Evolutionary conservation across 2,113 vertebrate species (phyloP), one percentile per base, ranked within the genome.

Genomic region (Manacus vitellinus): DNA sequence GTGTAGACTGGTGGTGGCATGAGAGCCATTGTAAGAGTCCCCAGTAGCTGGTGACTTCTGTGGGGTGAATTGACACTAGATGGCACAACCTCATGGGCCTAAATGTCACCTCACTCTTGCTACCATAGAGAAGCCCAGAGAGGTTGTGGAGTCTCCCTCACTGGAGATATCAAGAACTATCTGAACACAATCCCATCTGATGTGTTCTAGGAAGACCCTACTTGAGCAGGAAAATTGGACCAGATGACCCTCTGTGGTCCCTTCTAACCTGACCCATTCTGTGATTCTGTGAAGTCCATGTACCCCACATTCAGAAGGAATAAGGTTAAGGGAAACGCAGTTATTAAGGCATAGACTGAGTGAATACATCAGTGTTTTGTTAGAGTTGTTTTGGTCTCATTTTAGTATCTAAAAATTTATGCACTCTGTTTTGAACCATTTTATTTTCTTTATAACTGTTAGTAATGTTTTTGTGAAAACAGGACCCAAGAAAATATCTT

Each of bases 131-230:
- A 44, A 74, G 11, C 21, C 18, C n/a, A 35, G 46, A 44, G 28
- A 61, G 31, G 6, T 0, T 62, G 30, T 76, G 35, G 30, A 83
- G 9, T 23, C 9, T 84, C 41, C 41, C 15, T 33, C 41, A 35
- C 43, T 49, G 55, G 35, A 28, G 30, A 62, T 62, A 27, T 2
- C 9, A 5, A 19, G 41, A 62, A 15, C 5, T 2, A 0, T 1
- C 31, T 14, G 55, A 18, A 2, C 35, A 63, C 22, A 20, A 9
- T 20, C 6, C 41, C 33, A 41, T 55, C 12, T 47, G 8, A 9
- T 6, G 63, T 37, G 72, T 41, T 77, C 63, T 43, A 14, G 56
- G 18, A 28, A 24, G 35, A 35, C 3, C 25, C 14, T 41, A 25
- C n/a, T 41, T 0, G 3, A 90, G 31, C 41, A 56, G 35, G 18